Percentiles rank a stretch among this genome's conserved stretches.
Evolutionary conservation across 1,140 invertebrate genomes (phyloP).

Genomic region (Rhynchophorus ferrugineus): DNA sequence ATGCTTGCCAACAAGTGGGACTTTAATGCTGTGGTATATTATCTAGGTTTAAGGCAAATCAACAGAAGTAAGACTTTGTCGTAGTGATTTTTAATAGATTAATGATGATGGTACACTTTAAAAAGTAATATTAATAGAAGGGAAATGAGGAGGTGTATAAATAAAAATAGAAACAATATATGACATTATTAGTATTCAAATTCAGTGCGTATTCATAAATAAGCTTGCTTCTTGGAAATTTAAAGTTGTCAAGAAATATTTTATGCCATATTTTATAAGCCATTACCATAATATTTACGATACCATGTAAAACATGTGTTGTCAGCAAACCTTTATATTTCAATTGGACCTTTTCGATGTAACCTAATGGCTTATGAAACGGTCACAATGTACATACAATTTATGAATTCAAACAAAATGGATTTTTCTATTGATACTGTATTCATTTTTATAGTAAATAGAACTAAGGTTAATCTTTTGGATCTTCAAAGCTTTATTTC

Average conservation of each 20-base stretch:
- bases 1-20: conserved; percentile 21
- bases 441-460: too few relatives aligned
- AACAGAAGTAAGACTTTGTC: conserved; percentile 31
- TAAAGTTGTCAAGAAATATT: background rate
- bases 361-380: too few relatives aligned
- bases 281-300: background rate
- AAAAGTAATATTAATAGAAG: too few relatives aligned
- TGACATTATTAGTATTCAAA: background rate
- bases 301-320: too few relatives aligned
- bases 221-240: background rate
- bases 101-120: conserved; percentile 8
- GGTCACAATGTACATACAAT: too few relatives aligned
- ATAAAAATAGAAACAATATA: background rate
- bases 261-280: background rate
- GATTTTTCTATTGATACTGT: too few relatives aligned
- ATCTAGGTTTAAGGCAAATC: conserved; percentile 25
- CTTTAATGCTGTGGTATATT: conserved; percentile 28
- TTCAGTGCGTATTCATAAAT: background rate
- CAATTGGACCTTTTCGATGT: too few relatives aligned
- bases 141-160: background rate
- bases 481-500: too few relatives aligned
- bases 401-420: too few relatives aligned
- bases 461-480: too few relatives aligned
- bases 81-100: conserved; percentile 25
- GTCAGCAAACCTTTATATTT: too few relatives aligned